Conservation (phyloP, 1,140 invertebrate species). For the Stegodyphus mimosarum region DNA sequence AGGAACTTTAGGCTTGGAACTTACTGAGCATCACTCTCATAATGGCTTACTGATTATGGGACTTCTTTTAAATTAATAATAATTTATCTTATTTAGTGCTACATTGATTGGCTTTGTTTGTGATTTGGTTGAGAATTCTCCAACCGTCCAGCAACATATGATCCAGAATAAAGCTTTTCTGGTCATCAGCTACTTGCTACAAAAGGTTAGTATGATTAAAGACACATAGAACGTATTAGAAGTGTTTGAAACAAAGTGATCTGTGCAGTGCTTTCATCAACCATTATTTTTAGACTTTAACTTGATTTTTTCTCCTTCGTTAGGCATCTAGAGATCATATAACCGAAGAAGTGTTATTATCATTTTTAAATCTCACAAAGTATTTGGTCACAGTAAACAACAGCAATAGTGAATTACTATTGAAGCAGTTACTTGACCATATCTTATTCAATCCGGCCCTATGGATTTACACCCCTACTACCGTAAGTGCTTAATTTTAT, state of each 20-base stretch:
- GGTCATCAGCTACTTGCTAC: slow-evolving; percentile 96
- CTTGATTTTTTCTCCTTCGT: not conserved
- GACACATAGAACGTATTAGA: not conserved
- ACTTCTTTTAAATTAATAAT: no score
- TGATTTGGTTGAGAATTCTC: slow-evolving; percentile 94
- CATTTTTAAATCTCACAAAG: slow-evolving; percentile 94
- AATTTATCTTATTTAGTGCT: slow-evolving; percentile 72
- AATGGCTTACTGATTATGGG: no score
- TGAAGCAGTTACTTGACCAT: slow-evolving; percentile 98
- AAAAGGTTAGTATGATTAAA: slow-evolving; percentile 72
- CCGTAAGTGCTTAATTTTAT: slow-evolving; percentile 73
- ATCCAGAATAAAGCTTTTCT: slow-evolving; percentile 97
- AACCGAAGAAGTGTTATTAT: slow-evolving; percentile 90
- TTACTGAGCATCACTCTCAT: no score
- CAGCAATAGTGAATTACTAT: slow-evolving; percentile 90
- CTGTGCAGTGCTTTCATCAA: not conserved
- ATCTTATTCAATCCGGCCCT: slow-evolving; percentile 98
- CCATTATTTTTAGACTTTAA: not conserved
- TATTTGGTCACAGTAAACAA: slow-evolving; percentile 94
- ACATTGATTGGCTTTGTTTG: slow-evolving; percentile 97
- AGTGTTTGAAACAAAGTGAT: not conserved
- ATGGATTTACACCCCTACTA: slow-evolving; percentile 97
- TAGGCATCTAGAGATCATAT: slow-evolving; percentile 90
- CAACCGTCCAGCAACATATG: slow-evolving; percentile 98
- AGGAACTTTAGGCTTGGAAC: no score